Percentiles rank a stretch among this genome's conserved stretches.
Conservation (phyloP, 2,797 vertebrate genomes). For the Protonibea diacanthus region DNA sequence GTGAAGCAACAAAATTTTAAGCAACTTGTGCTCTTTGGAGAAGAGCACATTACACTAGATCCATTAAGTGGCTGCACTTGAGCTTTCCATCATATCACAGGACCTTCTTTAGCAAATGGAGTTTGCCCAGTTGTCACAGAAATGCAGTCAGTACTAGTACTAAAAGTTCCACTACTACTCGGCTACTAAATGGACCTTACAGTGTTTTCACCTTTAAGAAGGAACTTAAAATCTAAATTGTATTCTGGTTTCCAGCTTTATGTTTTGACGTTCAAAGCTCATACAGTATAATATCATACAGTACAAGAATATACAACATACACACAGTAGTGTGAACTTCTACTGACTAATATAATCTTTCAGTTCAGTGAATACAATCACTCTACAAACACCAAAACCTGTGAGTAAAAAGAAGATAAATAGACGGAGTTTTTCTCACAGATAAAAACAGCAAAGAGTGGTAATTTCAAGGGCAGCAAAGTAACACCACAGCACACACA, state of each 20-base stretch:
- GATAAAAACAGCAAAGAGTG: constrained; percentile 23
- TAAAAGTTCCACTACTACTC: background rate
- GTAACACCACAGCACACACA: constrained; percentile 26
- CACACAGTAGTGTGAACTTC: constrained; percentile 25
- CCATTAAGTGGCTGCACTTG: too few relatives aligned
- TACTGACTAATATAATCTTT: constrained; percentile 5
- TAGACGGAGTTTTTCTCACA: background rate
- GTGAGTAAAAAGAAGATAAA: constrained; percentile 13
- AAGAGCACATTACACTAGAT: background rate
- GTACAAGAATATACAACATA: constrained; percentile 13
- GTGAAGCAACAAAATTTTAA: background rate
- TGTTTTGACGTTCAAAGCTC: constrained; percentile 6
- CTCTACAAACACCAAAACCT: constrained; percentile 1
- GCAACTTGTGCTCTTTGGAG: background rate
- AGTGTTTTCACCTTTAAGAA: background rate
- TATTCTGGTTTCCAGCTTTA: constrained; percentile 1
- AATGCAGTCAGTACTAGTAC: background rate
- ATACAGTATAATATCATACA: background rate
- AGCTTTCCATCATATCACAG: background rate
- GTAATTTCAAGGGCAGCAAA: constrained; percentile 47
- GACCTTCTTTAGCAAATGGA: background rate
- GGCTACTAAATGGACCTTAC: background rate
- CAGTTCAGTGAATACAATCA: background rate
- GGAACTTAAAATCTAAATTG: background rate
- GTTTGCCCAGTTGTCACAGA: too few relatives aligned